Percentiles rank a stretch among this genome's conserved stretches.
phyloP scores from a whole-genome alignment of 92 coral and sea anemone genomes.

The Heliopora coerulea region DNA sequence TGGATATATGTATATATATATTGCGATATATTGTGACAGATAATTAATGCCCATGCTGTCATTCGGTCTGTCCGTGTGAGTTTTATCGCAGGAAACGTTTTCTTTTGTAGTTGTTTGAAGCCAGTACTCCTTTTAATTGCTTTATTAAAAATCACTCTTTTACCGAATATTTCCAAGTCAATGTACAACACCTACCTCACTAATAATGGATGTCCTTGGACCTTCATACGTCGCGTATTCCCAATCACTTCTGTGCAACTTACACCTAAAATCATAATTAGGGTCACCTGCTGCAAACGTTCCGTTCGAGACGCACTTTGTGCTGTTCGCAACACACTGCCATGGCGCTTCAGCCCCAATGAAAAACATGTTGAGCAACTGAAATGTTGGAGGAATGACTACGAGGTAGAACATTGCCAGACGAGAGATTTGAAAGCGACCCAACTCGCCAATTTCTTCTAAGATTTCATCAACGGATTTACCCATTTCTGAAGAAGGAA shows the following conservation, averaged over 20 bases:
- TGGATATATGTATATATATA: too few species aligned
- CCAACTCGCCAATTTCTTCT: constrained; percentile 76
- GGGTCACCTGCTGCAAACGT: constrained; percentile 56
- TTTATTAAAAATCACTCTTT: too few species aligned
- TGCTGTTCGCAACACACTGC: constrained; percentile 62
- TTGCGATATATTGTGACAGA: too few species aligned
- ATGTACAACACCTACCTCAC: constrained; percentile 91
- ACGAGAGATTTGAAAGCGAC: constrained; percentile 84
- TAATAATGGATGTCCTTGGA: constrained; percentile 77
- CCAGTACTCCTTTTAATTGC: too few species aligned
- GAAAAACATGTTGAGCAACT: constrained; percentile 86
- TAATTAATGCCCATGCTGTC: too few species aligned
- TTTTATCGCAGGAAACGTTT: too few species aligned
- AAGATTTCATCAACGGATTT: constrained; percentile 69
- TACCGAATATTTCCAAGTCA: too few species aligned
- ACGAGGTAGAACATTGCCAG: constrained; percentile 67
- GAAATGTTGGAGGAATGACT: constrained; percentile 82
- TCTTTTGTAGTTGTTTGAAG: too few species aligned
- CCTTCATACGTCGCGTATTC: constrained; percentile 58
- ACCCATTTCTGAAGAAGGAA: constrained; percentile 19
- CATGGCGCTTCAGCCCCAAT: constrained; percentile 89
- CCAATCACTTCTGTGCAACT: constrained; percentile 84
- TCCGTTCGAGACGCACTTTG: constrained; percentile 62
- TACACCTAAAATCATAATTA: constrained; percentile 64
- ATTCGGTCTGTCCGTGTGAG: too few species aligned